Evolutionary conservation across 1,140 invertebrate genomes (phyloP).

Genomic region (Araneus ventricosus): DNA sequence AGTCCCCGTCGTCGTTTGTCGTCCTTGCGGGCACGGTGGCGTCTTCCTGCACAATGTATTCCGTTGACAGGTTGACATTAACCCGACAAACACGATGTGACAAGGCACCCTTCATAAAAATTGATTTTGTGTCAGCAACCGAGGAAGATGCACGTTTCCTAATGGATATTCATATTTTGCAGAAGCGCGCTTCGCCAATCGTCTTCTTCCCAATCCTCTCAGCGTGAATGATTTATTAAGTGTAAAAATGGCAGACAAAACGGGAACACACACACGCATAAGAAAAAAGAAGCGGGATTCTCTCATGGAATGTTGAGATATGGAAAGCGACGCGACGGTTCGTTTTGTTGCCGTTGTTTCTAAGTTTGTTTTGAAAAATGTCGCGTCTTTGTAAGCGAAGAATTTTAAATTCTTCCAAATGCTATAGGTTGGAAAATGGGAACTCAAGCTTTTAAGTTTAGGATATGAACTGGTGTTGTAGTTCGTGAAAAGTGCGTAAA

Average conservation of each 20-base stretch:
- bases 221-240: constrained; percentile 53
- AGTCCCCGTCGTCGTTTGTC: not conserved
- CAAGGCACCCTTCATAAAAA: constrained; percentile 55
- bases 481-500: too few species aligned
- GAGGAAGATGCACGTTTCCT: not conserved
- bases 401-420: not conserved
- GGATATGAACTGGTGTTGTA: too few species aligned
- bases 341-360: not conserved
- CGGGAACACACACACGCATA: not conserved
- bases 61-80: constrained; percentile 39
- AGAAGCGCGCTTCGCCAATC: not conserved
- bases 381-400: not conserved
- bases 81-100: constrained; percentile 60
- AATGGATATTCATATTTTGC: constrained; percentile 44
- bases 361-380: not conserved
- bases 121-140: constrained; percentile 51
- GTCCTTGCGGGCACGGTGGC: not conserved
- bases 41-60: constrained; percentile 39
- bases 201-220: not conserved
- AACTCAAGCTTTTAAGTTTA: too few species aligned
- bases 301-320: not conserved
- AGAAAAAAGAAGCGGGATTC: not conserved
- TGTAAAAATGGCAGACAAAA: not conserved
- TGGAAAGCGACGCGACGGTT: not conserved
- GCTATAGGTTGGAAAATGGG: too few species aligned